Percentiles rank a stretch among this genome's conserved stretches.
Evolutionary conservation across 2,797 vertebrate species (phyloP).

Genomic region (Scomberomorus guttatus): DNA sequence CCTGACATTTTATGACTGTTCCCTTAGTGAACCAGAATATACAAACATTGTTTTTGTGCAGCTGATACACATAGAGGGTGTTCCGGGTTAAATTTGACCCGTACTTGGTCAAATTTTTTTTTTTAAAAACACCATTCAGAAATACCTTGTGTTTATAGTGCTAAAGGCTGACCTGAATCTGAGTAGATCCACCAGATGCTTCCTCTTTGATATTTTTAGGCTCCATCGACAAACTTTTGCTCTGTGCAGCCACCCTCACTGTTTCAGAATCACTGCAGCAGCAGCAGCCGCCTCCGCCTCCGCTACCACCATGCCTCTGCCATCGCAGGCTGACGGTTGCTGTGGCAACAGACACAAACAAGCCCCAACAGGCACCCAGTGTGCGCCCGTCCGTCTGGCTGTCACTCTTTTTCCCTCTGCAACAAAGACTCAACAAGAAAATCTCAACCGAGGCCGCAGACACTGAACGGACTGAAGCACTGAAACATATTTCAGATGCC

Average conservation of each 20-base stretch:
- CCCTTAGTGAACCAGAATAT: too few species aligned
- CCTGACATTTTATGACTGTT: too few species aligned
- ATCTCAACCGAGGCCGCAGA: conserved; percentile 25
- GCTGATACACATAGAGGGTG: neutral
- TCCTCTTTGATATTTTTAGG: conserved; percentile 37
- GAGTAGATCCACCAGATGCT: conserved; percentile 58
- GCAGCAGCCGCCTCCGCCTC: conserved; percentile 23
- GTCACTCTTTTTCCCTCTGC: conserved; percentile 44
- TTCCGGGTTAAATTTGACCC: too few species aligned
- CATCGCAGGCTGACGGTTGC: conserved; percentile 60
- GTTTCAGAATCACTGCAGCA: conserved; percentile 30
- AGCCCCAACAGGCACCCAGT: conserved; percentile 75
- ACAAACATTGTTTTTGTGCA: too few species aligned
- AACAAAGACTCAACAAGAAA: conserved; percentile 70
- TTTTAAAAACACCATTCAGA: neutral
- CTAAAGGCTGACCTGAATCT: conserved; percentile 27
- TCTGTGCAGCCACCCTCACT: conserved; percentile 8
- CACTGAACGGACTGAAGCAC: conserved; percentile 9
- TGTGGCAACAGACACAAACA: conserved; percentile 86
- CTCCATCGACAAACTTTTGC: conserved; percentile 14
- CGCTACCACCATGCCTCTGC: conserved; percentile 22
- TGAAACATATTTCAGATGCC: neutral
- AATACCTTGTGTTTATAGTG: neutral
- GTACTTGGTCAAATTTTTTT: neutral
- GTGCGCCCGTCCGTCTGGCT: conserved; percentile 47